Evolutionary conservation across 2,113 vertebrate genomes (phyloP), one percentile per base, ranked within the genome.

Genomic region (Lophochroa leadbeateri): DNA sequence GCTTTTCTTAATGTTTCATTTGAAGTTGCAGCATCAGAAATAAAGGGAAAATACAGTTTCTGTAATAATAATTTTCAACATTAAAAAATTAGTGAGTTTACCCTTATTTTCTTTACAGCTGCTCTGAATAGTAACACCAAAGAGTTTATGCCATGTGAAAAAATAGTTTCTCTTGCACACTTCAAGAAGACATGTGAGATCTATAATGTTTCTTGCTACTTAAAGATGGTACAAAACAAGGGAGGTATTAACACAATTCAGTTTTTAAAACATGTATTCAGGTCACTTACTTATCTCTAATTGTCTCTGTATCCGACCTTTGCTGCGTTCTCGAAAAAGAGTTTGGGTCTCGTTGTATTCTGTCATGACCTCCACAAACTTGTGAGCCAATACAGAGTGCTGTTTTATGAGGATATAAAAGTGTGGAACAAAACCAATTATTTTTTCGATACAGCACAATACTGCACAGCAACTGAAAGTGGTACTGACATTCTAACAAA

Each of bases 311-410:
- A 99, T 99, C 47, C 99, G 98, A 77, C 98, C 98, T 96, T 99
- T 99, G 97, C 99, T 99, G 84, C 98, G 98, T 72, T 99, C 99
- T 92, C 99, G 98, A 94, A 99, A 99, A 9, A 98, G 98, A 41
- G 99, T 99, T 96, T 99, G 99, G 2, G 99, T 99, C 94, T 99
- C 98, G 3, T 99, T 99, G 96, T 99, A 99, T 50, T 98, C 98
- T 0, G 98, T 99, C 99, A 99, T 99, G 79, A 99, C 99, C 53
- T 99, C 99, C 97, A 99, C 99, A 96, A 99, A 99, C 97, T 99
- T 99, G 92, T 98, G 98, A 37, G 99, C 98, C 52, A 99, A 97
- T 9, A 99, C 98, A 0, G 98, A 98, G 91, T 99, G 98, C 99
- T 99, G 92, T 1, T 80, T 82, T 41, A 35, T 4, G 11, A 79